Base-by-base conservation (phyloP, 2,113 vertebrate genomes). In the Verasper variegatus region DNA sequence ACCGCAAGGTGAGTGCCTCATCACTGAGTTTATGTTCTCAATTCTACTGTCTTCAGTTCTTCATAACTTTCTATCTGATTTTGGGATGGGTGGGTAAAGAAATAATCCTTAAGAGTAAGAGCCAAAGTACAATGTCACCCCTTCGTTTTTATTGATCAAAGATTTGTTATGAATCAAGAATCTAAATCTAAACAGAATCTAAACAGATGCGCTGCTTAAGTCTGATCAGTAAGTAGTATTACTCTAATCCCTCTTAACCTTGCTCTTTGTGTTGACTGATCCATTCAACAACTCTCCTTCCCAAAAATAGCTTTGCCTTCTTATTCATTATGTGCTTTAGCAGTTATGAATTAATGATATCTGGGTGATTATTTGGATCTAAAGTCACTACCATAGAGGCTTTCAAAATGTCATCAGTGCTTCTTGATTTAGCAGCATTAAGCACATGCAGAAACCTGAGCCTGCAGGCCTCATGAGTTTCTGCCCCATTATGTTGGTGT, bases 1-100 rank as follows among this genome's bases (percentile, higher is more conserved):
- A 95, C 10, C 95, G 57, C 81, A 96, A 95, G 88, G 98, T 98
- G 86, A 84, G 83, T 2, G 8, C 13, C 31, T 7, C 23, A 18
- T 5, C 45, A 18, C 2, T 12, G 26, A 14, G 6, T 26, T 31
- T 31, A 10, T 18, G 0, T 65, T 21, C 13, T 21, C 7, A 5
- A 2, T n/a, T 66, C 21, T 13, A 47, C 13, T 5, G 40, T 54
- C n/a, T 35, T n/a, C 9, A 49, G 4, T 24, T 49, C 63, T 5
- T 24, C 1, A 2, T 17, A 6, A 18, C 1, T 12, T 56, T 47
- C n/a, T 17, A 31, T 24, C 24, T 21, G n/a, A 49, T 49, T 4
- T 37, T 37, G 35, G 40, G 40, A 42, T 11, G 37, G n/a, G 18
- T 61, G 31, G 4, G 2, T 5, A 42, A 42, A 31, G 31, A 42